These are phyloP conservation scores for Pipra filicauda DNA, from an alignment of 2,113 vertebrate genomes.

Conservation along the genomic window DNA sequence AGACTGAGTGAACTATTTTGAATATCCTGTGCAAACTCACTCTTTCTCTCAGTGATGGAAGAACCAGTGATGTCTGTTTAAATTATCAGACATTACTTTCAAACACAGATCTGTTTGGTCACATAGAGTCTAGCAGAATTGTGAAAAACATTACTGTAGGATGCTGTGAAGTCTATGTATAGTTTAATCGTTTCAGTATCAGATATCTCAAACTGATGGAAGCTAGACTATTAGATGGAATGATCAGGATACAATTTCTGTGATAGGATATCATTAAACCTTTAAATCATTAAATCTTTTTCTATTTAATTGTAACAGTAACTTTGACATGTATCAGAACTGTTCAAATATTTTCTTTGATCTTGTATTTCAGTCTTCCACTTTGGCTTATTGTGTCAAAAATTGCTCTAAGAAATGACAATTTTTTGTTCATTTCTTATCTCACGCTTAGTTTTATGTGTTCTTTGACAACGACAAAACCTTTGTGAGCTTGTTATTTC, in stretches of 20 bases:
- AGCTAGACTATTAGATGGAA: background rate
- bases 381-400: background rate
- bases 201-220: background rate
- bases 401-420: background rate
- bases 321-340: background rate
- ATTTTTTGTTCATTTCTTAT: background rate
- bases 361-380: background rate
- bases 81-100: background rate
- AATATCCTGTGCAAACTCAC: background rate
- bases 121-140: background rate
- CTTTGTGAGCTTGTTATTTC: background rate
- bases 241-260: background rate
- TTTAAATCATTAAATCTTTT: too few species aligned
- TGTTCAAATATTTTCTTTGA: background rate
- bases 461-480: background rate
- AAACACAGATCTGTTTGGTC: background rate
- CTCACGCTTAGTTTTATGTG: background rate
- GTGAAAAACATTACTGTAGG: background rate
- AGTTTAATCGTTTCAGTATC: background rate
- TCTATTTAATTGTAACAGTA: background rate
- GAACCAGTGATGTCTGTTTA: rapidly evolving
- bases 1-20: background rate
- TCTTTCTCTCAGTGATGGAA: background rate
- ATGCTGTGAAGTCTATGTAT: background rate
- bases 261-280: background rate